Conservation (phyloP, 2,797 vertebrate species). For the Anolis apletophallus region DNA sequence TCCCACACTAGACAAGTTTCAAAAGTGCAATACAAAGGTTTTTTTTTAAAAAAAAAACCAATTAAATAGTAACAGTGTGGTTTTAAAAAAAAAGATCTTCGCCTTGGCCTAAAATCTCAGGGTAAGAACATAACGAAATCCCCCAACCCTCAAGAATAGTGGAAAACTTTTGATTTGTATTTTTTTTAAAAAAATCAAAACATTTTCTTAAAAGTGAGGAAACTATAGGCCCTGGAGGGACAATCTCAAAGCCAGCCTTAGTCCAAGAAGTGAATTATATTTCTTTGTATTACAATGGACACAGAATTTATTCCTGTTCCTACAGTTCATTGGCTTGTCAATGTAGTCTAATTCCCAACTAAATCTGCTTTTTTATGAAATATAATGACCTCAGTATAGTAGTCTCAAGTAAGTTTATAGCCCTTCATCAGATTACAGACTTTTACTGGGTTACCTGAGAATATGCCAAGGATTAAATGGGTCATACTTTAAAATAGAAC, state of each 20-base stretch:
- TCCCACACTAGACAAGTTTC: no score
- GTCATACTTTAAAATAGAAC: background rate
- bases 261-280: background rate
- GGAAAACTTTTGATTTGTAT: no score
- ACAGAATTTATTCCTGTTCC: background rate
- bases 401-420: background rate
- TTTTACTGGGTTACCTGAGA: background rate
- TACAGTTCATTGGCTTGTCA: background rate
- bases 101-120: no score
- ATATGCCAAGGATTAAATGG: background rate
- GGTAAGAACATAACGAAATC: no score
- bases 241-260: no score
- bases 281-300: background rate
- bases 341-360: background rate
- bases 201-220: no score
- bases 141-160: no score
- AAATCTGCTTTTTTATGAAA: background rate
- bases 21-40: no score
- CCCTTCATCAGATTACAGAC: background rate
- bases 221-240: background rate
- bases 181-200: background rate
- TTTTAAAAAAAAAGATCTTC: no score
- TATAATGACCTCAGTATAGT: background rate
- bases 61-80: no score
- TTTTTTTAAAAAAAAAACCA: no score